phyloP scores from a whole-genome alignment of 1,140 invertebrate genomes.

The Drosophila kurseongensis region DNA sequence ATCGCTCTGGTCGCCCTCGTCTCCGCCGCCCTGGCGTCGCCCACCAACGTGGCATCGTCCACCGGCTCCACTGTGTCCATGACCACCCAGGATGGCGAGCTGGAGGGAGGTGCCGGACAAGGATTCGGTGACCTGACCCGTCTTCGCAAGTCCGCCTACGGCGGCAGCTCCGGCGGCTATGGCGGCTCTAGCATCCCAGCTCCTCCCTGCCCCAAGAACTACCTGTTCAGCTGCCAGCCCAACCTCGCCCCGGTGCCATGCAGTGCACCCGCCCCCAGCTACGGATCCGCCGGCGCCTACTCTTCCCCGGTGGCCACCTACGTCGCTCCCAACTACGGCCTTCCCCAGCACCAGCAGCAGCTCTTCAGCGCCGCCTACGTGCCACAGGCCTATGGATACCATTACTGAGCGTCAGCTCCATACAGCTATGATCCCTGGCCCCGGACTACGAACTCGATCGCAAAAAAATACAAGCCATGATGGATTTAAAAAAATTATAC shows the following conservation, averaged over 20 bases:
- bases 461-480: conserved; percentile 22
- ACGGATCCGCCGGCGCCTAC: conserved; percentile 74
- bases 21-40: conserved; percentile 60
- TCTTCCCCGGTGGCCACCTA: conserved; percentile 66
- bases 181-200: conserved; percentile 64
- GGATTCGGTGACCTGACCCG: conserved; percentile 69
- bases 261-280: conserved; percentile 60
- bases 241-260: conserved; percentile 75
- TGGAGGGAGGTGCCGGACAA: conserved; percentile 40
- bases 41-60: conserved; percentile 35
- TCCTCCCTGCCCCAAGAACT: conserved; percentile 79
- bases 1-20: conserved; percentile 61
- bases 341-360: conserved; percentile 69
- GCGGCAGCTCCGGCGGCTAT: conserved; percentile 68
- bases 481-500: conserved; percentile 32
- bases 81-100: conserved; percentile 50
- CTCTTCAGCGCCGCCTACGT: conserved; percentile 49
- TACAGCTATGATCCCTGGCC: not conserved
- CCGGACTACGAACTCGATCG: conserved; percentile 25
- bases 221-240: conserved; percentile 80
- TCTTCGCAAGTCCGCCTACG: conserved; percentile 73
- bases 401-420: conserved; percentile 39
- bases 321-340: conserved; percentile 58
- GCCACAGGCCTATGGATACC: conserved; percentile 57
- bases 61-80: conserved; percentile 9